Evolutionary conservation across 2,113 vertebrate species (phyloP), one percentile per base, ranked within the genome.

Genomic region (Pampusana beccarii): DNA sequence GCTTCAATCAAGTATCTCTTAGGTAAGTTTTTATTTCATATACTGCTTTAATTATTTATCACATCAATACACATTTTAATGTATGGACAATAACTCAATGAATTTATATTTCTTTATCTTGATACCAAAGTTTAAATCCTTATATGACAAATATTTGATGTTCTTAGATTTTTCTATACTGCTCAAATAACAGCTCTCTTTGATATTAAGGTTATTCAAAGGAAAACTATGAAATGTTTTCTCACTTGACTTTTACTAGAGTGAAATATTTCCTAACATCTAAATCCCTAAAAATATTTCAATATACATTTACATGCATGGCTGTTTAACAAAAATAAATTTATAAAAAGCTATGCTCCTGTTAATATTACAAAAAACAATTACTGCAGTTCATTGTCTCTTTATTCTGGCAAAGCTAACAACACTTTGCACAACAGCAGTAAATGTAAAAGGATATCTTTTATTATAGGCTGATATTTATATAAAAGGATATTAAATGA

Each of bases 1-100:
- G 96, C 97, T 97, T 96, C 98, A 94, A 83, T 94, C 96, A 93
- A 91, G 82, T 96, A 92, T 77, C 92, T 96, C 80, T 86, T 94
- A 97, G 97, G 98, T 98, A 98, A 98, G 98, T 96, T 96, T 95
- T 90, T 71, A 92, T 96, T 97, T 97, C 86, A 92, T 94, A 97
- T 44, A 73, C 80, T 96, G 51, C 86, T 96, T 93, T 95, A 64
- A 86, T 67, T 92, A 60, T 75, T 84, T 57, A 83, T 91, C 46
- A 88, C 33, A 90, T 80, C 72, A 94, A 84, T 51, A 71, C 66
- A 87, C 64, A 75, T 75, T 86, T 80, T 74, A 84, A 83, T 86
- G 62, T 71, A 85, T 72, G 65, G 54, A 86, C 25, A 92, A 62
- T 31, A 87, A 94, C 28, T 84, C 20, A 40, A 62, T 13, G n/a